Percentiles rank a stretch among this genome's conserved stretches.
phyloP scores from a whole-genome alignment of 2,113 vertebrate genomes.

The Columba livia region DNA sequence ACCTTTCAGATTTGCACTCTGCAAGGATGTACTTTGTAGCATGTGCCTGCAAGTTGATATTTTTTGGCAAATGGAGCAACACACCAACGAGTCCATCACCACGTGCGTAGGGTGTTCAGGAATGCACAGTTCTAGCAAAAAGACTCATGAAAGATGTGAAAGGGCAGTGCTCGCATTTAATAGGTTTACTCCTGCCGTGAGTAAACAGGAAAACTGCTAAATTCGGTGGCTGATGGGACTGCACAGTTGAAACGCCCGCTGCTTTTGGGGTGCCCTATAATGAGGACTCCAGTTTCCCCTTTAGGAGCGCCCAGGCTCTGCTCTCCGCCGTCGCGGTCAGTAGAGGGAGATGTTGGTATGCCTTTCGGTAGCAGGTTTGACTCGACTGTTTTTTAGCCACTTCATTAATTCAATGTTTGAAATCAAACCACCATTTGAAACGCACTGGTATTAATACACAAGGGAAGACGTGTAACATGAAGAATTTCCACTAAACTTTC shows the following conservation, averaged over 20 bases:
- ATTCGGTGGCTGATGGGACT: too few species aligned
- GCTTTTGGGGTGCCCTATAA: background rate
- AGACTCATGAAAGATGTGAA: background rate
- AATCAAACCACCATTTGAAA: conserved; percentile 68
- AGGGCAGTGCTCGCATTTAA: background rate
- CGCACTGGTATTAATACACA: conserved; percentile 65
- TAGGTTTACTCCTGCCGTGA: background rate
- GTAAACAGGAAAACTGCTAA: background rate
- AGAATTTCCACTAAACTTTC: conserved; percentile 72
- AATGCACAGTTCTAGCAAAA: background rate
- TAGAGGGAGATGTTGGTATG: conserved; percentile 77
- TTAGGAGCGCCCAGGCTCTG: background rate
- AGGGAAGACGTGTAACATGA: conserved; percentile 49
- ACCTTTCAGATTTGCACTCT: background rate
- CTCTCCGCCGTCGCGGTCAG: background rate
- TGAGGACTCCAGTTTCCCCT: background rate
- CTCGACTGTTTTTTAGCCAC: background rate
- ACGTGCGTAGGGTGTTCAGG: fast-evolving
- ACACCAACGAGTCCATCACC: background rate
- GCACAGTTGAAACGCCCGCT: fast-evolving
- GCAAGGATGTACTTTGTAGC: background rate
- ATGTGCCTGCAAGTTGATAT: background rate
- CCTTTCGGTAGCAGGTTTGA: background rate
- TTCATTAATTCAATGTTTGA: conserved; percentile 64
- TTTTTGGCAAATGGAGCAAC: background rate